Conservation (phyloP, 2,797 vertebrate species). For the Pangasius djambal region DNA sequence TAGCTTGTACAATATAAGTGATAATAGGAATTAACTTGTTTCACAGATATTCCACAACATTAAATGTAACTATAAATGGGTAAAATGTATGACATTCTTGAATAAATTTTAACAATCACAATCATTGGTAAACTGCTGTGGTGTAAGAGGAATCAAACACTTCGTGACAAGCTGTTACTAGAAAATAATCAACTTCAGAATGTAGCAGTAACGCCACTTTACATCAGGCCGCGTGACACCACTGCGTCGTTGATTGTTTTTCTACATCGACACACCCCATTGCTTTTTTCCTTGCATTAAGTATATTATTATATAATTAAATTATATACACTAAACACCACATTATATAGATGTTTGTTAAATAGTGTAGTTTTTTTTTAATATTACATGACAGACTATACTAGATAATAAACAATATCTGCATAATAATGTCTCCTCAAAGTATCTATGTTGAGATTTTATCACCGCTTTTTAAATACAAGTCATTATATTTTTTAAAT, state of each 20-base stretch:
- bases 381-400: neutral
- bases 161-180: no score
- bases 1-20: no score
- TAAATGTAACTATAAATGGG: neutral
- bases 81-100: neutral
- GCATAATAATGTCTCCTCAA: neutral
- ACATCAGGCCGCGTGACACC: neutral
- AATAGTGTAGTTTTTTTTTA: neutral
- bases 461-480: neutral
- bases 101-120: neutral
- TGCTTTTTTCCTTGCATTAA: neutral
- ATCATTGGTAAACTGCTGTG: neutral
- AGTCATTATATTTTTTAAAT: neutral
- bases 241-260: neutral
- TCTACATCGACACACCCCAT: neutral
- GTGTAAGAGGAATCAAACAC: neutral
- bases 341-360: neutral
- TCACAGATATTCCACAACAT: neutral
- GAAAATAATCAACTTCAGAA: neutral
- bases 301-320: no score
- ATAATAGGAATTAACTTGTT: neutral
- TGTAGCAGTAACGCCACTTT: neutral
- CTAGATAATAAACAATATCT: neutral
- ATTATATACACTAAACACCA: neutral
- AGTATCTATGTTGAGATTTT: neutral